Conservation (phyloP, 2,113 vertebrate species). For the Coregonus clupeaformis region DNA sequence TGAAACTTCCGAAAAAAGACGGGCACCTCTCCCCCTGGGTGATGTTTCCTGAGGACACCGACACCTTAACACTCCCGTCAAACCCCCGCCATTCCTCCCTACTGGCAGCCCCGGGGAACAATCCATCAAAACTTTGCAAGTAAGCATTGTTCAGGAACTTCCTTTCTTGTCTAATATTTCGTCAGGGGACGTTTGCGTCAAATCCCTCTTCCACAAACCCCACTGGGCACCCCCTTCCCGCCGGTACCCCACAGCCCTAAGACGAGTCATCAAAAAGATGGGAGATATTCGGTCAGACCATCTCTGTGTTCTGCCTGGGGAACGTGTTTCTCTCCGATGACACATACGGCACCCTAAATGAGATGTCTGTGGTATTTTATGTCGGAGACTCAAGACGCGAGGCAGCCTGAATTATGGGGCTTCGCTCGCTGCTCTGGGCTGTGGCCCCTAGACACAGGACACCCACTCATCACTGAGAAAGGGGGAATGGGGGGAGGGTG, state of each 20-base stretch:
- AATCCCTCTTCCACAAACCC: too few relatives aligned
- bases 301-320: slow-evolving; percentile 22
- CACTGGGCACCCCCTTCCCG: not conserved
- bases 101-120: slow-evolving; percentile 10
- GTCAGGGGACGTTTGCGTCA: too few relatives aligned
- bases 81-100: not conserved
- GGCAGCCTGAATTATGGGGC: not conserved
- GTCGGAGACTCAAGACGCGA: not conserved
- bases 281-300: too few relatives aligned
- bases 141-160: too few relatives aligned
- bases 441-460: too few relatives aligned
- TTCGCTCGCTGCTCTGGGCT: not conserved
- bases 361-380: slow-evolving; percentile 39
- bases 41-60: not conserved
- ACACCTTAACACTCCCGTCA: too few relatives aligned
- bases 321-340: slow-evolving; percentile 30
- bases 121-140: not conserved
- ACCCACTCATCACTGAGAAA: too few relatives aligned
- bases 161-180: too few relatives aligned
- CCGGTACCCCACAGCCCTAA: not conserved
- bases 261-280: slow-evolving; percentile 29
- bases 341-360: slow-evolving; percentile 29
- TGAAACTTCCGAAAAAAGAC: not conserved
- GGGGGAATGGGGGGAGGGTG: too few relatives aligned
- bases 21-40: not conserved